Conservation (phyloP, 2,797 vertebrate species). For the Melanotaenia boesemani region DNA sequence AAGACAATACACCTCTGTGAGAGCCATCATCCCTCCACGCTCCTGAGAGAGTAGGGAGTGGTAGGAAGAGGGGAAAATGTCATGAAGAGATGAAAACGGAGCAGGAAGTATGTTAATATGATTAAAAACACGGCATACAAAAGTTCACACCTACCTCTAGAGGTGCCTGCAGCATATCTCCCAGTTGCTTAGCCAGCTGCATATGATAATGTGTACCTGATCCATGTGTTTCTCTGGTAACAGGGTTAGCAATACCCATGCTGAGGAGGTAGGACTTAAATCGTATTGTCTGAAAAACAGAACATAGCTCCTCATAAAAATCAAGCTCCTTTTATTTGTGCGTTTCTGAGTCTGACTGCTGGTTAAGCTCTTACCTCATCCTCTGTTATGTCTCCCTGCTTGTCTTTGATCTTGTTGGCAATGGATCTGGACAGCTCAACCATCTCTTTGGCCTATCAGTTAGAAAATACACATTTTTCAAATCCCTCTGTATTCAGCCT, state of each 20-base stretch:
- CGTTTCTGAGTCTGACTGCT: neutral
- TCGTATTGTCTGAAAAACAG: slow-evolving; percentile 87
- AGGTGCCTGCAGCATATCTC: slow-evolving; percentile 91
- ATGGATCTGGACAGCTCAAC: slow-evolving; percentile 97
- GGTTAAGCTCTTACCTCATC: slow-evolving; percentile 88
- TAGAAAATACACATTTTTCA: slow-evolving; percentile 20
- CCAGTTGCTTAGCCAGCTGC: slow-evolving; percentile 95
- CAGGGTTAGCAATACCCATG: slow-evolving; percentile 98
- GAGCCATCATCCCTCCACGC: slow-evolving; percentile 96
- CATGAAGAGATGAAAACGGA: neutral
- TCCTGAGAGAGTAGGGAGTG: slow-evolving; percentile 81
- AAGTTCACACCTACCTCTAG: slow-evolving; percentile 86
- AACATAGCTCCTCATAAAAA: slow-evolving; percentile 17
- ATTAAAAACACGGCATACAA: neutral
- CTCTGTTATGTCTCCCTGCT: slow-evolving; percentile 97
- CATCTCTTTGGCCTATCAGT: slow-evolving; percentile 96
- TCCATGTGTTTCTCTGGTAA: slow-evolving; percentile 94
- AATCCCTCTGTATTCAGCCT: neutral
- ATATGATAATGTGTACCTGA: slow-evolving; percentile 97
- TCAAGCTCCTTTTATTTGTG: neutral
- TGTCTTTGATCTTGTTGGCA: slow-evolving; percentile 98
- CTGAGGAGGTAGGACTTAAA: slow-evolving; percentile 98
- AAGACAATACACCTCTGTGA: slow-evolving; percentile 97
- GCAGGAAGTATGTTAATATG: neutral
- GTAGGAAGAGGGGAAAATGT: neutral